Conservation (phyloP, 2,888 invertebrate genomes). For the Cosmia trapezina region DNA sequence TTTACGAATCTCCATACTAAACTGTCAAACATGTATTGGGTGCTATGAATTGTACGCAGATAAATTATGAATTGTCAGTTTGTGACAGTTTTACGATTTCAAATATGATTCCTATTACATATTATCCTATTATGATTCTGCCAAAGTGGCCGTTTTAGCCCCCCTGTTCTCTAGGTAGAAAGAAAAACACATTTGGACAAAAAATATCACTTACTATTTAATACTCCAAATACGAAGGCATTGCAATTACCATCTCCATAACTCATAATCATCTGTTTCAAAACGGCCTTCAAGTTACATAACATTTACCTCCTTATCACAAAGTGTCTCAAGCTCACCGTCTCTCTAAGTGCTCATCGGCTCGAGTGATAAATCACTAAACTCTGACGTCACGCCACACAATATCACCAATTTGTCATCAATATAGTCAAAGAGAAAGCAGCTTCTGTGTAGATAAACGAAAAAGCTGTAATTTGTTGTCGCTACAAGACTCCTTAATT, state of each 20-base stretch:
- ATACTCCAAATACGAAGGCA: not conserved
- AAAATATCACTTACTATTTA: too few species aligned
- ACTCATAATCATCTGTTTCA: constrained; percentile 5
- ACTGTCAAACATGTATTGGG: too few species aligned
- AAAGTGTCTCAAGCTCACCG: constrained; percentile 36
- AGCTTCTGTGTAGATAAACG: constrained; percentile 83
- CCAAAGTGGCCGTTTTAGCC: too few species aligned
- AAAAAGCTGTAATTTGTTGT: constrained; percentile 70
- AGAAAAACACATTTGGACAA: not conserved
- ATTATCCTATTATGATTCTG: too few species aligned
- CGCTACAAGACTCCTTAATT: constrained; percentile 73
- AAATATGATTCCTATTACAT: too few species aligned
- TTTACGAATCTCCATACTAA: too few species aligned
- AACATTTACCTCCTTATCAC: constrained; percentile 35
- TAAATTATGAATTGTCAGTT: too few species aligned
- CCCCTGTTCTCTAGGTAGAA: too few species aligned
- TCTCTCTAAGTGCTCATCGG: constrained; percentile 47
- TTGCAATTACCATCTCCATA: not conserved
- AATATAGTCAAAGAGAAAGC: constrained; percentile 57
- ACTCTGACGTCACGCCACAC: constrained; percentile 48
- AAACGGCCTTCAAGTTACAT: constrained; percentile 17
- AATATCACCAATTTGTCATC: constrained; percentile 64
- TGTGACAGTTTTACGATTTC: too few species aligned
- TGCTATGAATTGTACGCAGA: too few species aligned
- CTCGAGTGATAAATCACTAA: constrained; percentile 50